These are phyloP conservation scores for Ophion costatus DNA, from an alignment of 2,888 invertebrate genomes.

Conservation along the genomic window DNA sequence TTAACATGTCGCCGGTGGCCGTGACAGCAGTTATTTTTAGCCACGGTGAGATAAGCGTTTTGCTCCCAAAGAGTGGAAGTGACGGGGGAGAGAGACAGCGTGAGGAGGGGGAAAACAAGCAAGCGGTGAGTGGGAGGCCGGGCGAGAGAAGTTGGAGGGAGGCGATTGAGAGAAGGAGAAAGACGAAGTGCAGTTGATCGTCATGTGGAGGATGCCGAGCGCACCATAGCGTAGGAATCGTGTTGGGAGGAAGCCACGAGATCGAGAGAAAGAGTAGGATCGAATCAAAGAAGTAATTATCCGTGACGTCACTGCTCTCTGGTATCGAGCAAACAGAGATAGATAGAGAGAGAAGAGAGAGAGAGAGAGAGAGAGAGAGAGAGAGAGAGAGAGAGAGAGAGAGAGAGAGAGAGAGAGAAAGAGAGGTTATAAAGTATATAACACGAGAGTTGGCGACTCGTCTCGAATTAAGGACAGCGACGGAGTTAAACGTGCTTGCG, in stretches of 20 bases:
- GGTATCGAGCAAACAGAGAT: constrained; percentile 70
- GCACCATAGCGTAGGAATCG: background rate
- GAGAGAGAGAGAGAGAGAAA: constrained; percentile 25
- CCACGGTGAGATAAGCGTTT: constrained; percentile 81
- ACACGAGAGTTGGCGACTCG: constrained; percentile 61
- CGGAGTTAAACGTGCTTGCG: constrained; percentile 54
- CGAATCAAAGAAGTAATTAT: constrained; percentile 80
- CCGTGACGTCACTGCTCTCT: constrained; percentile 79
- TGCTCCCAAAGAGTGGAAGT: constrained; percentile 65
- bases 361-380: constrained; percentile 19
- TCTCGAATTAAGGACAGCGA: constrained; percentile 65
- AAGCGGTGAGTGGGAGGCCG: constrained; percentile 23
- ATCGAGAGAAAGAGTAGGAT: constrained; percentile 64
- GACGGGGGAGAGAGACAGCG: constrained; percentile 50
- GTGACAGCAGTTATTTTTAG: constrained; percentile 83
- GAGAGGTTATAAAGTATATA: constrained; percentile 40
- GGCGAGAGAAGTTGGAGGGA: constrained; percentile 46
- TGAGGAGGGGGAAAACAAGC: constrained; percentile 41
- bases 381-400: background rate
- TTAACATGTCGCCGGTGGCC: constrained; percentile 83
- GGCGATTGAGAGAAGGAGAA: constrained; percentile 36
- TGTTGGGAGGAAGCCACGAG: constrained; percentile 22
- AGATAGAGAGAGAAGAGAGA: constrained; percentile 7
- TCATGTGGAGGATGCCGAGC: constrained; percentile 44
- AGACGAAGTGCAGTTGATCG: constrained; percentile 42